A percentile compares a stretch with the other conserved stretches of the same genome.
Evolutionary conservation across 2,797 vertebrate genomes (phyloP).

Genomic region (Sebastes minor): DNA sequence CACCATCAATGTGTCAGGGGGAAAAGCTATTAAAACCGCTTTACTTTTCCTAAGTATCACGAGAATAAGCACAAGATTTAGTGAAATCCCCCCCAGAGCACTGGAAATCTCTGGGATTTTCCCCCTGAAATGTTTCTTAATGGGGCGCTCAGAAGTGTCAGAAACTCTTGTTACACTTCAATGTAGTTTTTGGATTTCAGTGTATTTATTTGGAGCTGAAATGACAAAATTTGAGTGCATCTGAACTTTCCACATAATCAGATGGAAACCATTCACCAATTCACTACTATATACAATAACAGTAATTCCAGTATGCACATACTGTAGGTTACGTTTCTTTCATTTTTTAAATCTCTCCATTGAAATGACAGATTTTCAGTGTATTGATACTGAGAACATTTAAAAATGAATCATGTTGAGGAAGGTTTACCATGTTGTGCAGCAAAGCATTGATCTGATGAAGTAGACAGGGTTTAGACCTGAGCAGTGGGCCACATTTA

Average conservation of each 20-base stretch:
- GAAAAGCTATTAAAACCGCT: conserved; percentile 82
- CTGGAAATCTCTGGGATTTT: conserved; percentile 75
- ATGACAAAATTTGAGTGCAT: conserved; percentile 47
- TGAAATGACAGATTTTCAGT: background rate
- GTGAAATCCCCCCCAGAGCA: conserved; percentile 74
- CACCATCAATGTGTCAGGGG: conserved; percentile 77
- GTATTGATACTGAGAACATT: background rate
- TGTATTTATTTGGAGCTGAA: conserved; percentile 70
- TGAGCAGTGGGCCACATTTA: background rate
- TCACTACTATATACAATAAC: background rate
- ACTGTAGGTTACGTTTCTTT: background rate
- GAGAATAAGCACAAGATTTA: conserved; percentile 83
- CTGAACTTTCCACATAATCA: conserved; percentile 51
- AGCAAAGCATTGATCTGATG: background rate
- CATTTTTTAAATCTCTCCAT: background rate
- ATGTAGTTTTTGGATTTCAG: conserved; percentile 47
- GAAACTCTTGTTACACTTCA: conserved; percentile 58
- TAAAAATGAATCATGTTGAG: too few relatives aligned
- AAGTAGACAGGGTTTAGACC: background rate
- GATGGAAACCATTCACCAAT: conserved; percentile 19
- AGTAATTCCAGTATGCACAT: background rate
- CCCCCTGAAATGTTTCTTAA: conserved; percentile 70
- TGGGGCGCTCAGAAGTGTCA: conserved; percentile 72
- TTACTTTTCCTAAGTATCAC: conserved; percentile 81
- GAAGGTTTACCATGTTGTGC: background rate